Conservation (phyloP, 2,797 vertebrate genomes). For the Aselliscus stoliczkanus region DNA sequence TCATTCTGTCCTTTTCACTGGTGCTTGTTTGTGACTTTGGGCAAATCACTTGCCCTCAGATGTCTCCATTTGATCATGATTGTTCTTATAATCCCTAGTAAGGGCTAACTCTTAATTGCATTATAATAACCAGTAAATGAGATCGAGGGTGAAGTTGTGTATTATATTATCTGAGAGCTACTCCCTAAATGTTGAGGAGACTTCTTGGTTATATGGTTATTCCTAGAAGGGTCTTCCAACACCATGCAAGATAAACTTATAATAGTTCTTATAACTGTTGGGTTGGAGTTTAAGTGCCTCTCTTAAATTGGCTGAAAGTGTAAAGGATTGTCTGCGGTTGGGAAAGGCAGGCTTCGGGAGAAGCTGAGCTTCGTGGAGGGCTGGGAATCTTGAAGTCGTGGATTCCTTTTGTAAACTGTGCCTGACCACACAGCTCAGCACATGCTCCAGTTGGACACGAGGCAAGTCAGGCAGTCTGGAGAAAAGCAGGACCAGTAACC, state of each 20-base stretch:
- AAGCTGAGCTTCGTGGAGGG: not conserved
- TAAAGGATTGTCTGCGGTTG: not conserved
- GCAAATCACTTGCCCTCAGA: not conserved
- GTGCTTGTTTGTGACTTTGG: not conserved
- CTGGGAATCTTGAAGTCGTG: not conserved
- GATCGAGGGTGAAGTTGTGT: not conserved
- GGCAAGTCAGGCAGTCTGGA: not conserved
- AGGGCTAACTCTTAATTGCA: not conserved
- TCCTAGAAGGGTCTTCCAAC: not conserved
- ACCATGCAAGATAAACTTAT: not conserved
- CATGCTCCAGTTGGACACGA: not conserved
- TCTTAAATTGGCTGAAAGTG: not conserved
- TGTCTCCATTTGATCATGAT: not conserved
- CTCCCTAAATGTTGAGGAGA: not conserved
- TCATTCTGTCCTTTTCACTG: not conserved
- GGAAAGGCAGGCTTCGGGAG: not conserved
- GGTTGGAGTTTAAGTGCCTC: not conserved
- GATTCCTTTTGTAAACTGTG: not conserved
- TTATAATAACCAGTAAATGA: not conserved
- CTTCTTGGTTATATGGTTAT: not conserved
- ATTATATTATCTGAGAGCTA: not conserved
- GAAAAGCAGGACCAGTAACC: not conserved
- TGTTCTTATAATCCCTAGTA: not conserved
- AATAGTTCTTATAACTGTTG: not conserved
- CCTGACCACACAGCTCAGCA: not conserved